Base-by-base conservation (phyloP, 2,888 invertebrate genomes). In the Abscondita cerata region DNA sequence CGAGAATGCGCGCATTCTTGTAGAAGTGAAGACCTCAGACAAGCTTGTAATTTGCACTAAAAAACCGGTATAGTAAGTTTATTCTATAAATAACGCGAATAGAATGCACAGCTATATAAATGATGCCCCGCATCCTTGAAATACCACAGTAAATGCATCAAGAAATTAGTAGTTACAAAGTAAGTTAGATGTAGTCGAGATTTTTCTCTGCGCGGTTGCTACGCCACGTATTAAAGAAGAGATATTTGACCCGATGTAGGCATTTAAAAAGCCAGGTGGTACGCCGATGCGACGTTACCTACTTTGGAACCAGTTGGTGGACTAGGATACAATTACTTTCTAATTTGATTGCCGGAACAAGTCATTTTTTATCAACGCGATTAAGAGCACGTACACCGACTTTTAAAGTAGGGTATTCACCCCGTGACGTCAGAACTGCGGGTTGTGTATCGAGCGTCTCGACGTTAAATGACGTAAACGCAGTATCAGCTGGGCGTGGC, bases 401-500 rank as follows among this genome's bases (percentile, higher is more conserved):
- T 38, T 20, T 40, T 47, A 52, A 52, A 52, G 33, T 31, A 44
- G 76, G 72, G 64, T 77, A 73, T 76, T 77, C 71, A 76, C 77
- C 77, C 70, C 75, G 65, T 77, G 75, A 77, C 78, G 78, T 76
- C 71, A 71, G 70, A 65, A 70, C 70, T 72, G 72, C 72, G 72
- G 72, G 69, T 72, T 56, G 72, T 71, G 71, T 75, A 76, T 76
- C 72, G 77, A 76, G 72, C 76, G 74, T 71, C 73, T 69, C 73
- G 76, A 71, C 76, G 76, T 75, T 75, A 70, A 71, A 68, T 79
- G 78, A 80, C 80, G 80, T 80, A 77, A 77, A 68, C 76, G 75
- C 76, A 75, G 74, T 76, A 79, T 78, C 80, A 78, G 78, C 79
- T 80, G 78, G 79, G 78, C 73, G 78, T 78, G 78, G 78, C 75